These are phyloP conservation scores for Ceyx melanurus DNA, from an alignment of 2,113 vertebrate species.

Conservation along the genomic window DNA sequence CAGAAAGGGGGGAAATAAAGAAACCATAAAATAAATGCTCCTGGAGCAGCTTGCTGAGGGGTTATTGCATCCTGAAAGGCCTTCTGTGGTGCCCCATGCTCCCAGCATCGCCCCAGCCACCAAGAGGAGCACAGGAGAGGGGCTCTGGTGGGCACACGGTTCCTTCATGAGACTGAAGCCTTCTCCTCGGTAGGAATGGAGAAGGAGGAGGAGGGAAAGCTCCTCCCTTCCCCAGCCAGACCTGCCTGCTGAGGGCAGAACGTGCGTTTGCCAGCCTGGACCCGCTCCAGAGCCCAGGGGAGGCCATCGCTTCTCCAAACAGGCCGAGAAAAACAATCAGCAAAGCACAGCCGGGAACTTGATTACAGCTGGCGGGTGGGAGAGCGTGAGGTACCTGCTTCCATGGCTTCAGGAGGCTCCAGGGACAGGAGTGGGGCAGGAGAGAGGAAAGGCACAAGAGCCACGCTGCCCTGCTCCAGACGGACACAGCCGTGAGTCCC, in stretches of 20 bases:
- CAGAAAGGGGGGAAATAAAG: neutral
- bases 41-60: neutral
- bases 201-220: neutral
- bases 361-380: neutral
- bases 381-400: neutral
- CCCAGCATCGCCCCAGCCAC: neutral
- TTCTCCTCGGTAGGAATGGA: neutral
- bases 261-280: neutral
- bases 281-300: neutral
- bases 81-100: fast-evolving
- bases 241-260: neutral
- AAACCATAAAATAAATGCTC: neutral
- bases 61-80: neutral
- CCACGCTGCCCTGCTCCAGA: fast-evolving
- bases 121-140: fast-evolving
- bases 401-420: neutral
- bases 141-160: fast-evolving
- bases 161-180: neutral
- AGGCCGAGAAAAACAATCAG: neutral
- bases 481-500: neutral
- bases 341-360: neutral
- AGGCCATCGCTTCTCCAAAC: neutral
- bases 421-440: neutral
- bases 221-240: neutral
- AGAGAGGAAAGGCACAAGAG: neutral